Conservation (phyloP, 2,797 vertebrate genomes). For the Cetoscarus ocellatus region DNA sequence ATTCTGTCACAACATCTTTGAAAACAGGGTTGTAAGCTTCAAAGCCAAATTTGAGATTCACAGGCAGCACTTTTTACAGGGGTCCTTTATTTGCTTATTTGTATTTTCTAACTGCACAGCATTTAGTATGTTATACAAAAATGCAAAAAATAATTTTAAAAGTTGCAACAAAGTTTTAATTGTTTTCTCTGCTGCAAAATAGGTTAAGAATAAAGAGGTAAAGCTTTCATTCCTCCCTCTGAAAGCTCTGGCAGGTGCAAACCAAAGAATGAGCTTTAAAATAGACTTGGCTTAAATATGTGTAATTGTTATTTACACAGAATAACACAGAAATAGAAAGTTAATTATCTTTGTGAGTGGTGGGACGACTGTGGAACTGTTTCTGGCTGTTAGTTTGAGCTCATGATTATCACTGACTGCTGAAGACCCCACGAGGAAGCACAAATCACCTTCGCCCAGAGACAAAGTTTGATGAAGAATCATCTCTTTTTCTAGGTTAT, state of each 20-base stretch:
- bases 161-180: neutral
- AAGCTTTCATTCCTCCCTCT: neutral
- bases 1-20: no score
- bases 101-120: no score
- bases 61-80: neutral
- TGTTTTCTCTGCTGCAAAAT: neutral
- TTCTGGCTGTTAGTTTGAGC: constrained; percentile 15
- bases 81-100: neutral
- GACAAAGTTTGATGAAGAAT: no score
- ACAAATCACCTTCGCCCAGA: neutral
- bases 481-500: no score
- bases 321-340: constrained; percentile 33
- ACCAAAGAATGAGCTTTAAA: constrained; percentile 17
- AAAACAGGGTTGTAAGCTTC: no score
- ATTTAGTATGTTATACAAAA: neutral
- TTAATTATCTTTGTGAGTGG: constrained; percentile 10
- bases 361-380: neutral
- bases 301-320: constrained; percentile 21
- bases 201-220: neutral
- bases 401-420: constrained; percentile 1
- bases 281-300: constrained; percentile 14
- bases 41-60: no score
- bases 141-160: neutral
- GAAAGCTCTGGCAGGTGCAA: constrained; percentile 45
- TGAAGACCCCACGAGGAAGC: neutral